These are phyloP conservation scores for Platorchestia sp. DNA, from an alignment of 1,140 invertebrate species.

Conservation along the genomic window DNA sequence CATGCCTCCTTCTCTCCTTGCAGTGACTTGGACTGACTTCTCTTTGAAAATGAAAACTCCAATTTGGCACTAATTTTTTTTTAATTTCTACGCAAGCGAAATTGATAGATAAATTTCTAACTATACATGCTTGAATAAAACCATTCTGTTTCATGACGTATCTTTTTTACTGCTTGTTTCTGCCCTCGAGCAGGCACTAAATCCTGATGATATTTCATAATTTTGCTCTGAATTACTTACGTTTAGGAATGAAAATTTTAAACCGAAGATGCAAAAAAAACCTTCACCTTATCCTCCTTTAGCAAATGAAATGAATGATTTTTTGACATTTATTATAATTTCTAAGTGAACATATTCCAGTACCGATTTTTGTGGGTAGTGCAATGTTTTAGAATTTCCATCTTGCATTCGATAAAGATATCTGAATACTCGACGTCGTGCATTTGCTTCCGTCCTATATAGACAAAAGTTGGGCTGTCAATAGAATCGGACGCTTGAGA, in stretches of 20 bases:
- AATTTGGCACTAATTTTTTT: neutral
- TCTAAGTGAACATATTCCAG: neutral
- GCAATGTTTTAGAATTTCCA: neutral
- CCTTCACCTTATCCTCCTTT: no score
- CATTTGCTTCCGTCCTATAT: neutral
- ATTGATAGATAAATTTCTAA: neutral
- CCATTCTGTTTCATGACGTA: neutral
- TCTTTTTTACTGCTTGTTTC: neutral
- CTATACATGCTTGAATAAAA: neutral
- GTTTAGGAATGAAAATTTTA: no score
- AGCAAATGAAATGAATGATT: neutral
- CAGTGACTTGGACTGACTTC: neutral
- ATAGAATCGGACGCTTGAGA: slow-evolving; percentile 6
- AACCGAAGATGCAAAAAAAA: no score
- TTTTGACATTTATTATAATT: neutral
- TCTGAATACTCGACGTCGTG: neutral
- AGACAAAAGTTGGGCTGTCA: neutral
- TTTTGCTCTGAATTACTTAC: no score
- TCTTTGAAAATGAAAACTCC: neutral
- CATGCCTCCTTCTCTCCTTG: neutral
- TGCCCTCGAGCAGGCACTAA: neutral
- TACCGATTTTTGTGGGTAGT: neutral
- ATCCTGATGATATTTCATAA: neutral
- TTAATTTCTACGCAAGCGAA: neutral
- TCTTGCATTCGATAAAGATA: neutral